phyloP scores from a whole-genome alignment of 2,888 invertebrate genomes.

The Allolobophora icterica region DNA sequence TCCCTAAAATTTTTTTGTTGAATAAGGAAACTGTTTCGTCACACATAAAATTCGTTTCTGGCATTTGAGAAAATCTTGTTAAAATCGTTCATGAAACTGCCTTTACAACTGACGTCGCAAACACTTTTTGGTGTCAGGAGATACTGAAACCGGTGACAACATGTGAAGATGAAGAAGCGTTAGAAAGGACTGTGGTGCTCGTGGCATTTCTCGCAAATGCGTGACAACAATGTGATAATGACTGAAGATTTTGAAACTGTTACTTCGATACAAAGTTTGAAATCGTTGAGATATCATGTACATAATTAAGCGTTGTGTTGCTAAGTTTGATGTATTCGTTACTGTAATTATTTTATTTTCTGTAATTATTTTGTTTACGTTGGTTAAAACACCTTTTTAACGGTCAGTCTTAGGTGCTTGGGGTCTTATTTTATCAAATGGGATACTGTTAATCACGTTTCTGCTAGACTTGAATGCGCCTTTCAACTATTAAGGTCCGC shows the following conservation, averaged over 20 bases:
- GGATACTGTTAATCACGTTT: not conserved
- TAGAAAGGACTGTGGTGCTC: not conserved
- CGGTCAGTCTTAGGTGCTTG: not conserved
- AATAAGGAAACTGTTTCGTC: not conserved
- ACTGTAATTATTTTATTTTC: not conserved
- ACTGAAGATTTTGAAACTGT: constrained; percentile 17
- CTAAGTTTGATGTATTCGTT: not conserved
- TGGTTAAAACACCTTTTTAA: not conserved
- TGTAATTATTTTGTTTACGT: not conserved
- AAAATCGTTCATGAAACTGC: not conserved
- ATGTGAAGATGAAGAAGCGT: not conserved
- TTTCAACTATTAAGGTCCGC: not conserved
- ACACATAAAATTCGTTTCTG: too few relatives aligned
- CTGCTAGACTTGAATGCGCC: not conserved
- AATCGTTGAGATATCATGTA: constrained; percentile 14
- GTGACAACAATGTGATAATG: constrained; percentile 2
- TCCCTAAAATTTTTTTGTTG: not conserved
- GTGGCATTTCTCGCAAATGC: constrained; percentile 6
- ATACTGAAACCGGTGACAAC: not conserved
- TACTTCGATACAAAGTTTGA: not conserved
- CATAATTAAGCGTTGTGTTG: not conserved
- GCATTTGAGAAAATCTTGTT: too few relatives aligned
- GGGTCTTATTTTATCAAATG: not conserved
- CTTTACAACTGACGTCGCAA: not conserved
- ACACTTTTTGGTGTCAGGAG: not conserved